A percentile compares a stretch with the other conserved stretches of the same genome.
These are phyloP conservation scores for Corythaeola cristata DNA, from an alignment of 2,113 vertebrate genomes.

Conservation along the genomic window DNA sequence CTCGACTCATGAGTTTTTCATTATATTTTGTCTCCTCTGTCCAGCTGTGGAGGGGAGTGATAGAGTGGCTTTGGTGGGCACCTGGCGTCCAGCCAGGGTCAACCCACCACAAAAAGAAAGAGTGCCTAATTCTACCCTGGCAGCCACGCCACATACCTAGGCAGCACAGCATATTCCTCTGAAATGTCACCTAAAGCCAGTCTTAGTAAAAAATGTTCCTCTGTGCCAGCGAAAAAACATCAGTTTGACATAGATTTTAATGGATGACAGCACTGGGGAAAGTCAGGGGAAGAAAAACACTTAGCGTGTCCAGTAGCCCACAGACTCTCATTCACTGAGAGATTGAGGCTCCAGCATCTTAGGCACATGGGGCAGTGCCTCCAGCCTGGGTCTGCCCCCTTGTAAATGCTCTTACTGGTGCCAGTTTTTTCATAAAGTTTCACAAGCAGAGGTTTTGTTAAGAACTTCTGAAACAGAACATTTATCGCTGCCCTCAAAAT, in stretches of 20 bases:
- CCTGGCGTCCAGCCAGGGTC: neutral
- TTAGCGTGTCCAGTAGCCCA: rapidly evolving
- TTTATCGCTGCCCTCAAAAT: neutral
- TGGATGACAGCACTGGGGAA: neutral
- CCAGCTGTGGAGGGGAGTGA: neutral
- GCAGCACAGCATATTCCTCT: neutral
- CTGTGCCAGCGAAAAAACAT: neutral
- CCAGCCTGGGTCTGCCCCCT: neutral
- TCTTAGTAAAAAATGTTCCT: neutral
- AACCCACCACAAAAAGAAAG: neutral
- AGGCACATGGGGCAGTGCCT: neutral
- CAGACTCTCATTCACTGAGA: neutral
- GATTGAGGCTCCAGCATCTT: neutral
- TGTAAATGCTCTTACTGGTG: neutral
- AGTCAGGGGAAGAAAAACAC: neutral
- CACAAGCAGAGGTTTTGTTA: neutral
- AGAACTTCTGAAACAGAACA: neutral
- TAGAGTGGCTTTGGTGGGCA: neutral
- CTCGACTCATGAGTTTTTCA: neutral
- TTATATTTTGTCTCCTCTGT: neutral
- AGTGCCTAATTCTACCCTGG: neutral
- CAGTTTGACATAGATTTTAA: neutral
- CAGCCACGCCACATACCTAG: neutral
- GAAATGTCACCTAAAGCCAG: neutral
- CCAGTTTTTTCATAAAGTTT: neutral